Evolutionary conservation across 1,140 invertebrate species (phyloP).

Genomic region (Papilio helenus): DNA sequence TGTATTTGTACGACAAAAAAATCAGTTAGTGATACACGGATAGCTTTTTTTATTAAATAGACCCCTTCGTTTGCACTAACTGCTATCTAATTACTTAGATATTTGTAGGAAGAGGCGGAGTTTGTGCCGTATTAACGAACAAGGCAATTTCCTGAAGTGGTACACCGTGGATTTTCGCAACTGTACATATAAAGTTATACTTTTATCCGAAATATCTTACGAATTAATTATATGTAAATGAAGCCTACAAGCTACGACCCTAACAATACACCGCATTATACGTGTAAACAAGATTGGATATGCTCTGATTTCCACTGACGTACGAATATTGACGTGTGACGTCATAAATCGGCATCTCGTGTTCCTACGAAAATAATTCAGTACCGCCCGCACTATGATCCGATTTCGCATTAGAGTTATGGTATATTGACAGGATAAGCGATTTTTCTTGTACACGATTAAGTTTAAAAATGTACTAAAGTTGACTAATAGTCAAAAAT

Average conservation of each 20-base stretch:
- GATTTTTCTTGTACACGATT: too few relatives aligned
- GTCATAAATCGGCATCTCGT: neutral
- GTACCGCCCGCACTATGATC: neutral
- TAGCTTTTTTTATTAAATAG: too few relatives aligned
- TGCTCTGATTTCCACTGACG: constrained; percentile 5
- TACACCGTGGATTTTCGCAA: too few relatives aligned
- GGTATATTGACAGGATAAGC: neutral
- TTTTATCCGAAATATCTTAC: neutral
- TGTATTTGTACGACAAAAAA: too few relatives aligned
- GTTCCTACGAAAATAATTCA: constrained; percentile 15
- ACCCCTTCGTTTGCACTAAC: too few relatives aligned
- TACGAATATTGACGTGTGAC: neutral
- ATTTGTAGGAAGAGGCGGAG: constrained; percentile 82
- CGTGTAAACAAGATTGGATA: constrained; percentile 27
- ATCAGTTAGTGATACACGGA: too few relatives aligned
- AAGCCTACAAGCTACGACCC: neutral
- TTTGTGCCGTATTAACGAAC: too few relatives aligned
- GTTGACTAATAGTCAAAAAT: too few relatives aligned
- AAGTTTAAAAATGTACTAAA: too few relatives aligned
- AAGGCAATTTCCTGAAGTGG: too few relatives aligned
- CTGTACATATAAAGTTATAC: constrained; percentile 10
- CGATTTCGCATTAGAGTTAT: neutral
- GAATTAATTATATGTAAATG: constrained; percentile 30
- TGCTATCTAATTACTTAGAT: too few relatives aligned
- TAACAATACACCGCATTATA: constrained; percentile 18